phyloP scores from a whole-genome alignment of 2,888 invertebrate genomes.

The Mycalesis mineus region DNA sequence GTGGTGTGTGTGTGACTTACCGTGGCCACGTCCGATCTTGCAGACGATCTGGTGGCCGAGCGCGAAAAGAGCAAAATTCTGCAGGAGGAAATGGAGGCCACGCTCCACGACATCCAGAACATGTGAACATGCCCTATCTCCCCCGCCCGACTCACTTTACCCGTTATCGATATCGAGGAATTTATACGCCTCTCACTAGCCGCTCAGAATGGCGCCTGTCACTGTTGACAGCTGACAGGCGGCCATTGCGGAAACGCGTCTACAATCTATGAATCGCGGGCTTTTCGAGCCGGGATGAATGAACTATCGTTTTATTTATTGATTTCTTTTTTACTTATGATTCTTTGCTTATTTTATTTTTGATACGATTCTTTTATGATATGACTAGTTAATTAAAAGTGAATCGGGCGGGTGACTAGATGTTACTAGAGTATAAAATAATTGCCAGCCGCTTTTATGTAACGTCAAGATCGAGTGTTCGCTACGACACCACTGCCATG shows the following conservation, averaged over 20 bases:
- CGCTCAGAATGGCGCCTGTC: conserved; percentile 17
- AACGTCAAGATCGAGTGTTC: conserved; percentile 66
- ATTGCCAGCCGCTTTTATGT: conserved; percentile 75
- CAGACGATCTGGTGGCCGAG: conserved; percentile 97
- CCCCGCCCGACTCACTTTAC: conserved; percentile 39
- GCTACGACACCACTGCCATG: conserved; percentile 74
- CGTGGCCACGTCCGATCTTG: conserved; percentile 73
- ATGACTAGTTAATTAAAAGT: conserved; percentile 35
- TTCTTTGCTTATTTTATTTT: conserved; percentile 27
- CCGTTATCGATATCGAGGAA: conserved; percentile 38
- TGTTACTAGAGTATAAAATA: conserved; percentile 68
- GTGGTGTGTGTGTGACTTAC: conserved; percentile 68
- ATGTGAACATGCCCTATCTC: conserved; percentile 84
- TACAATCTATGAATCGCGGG: conserved; percentile 13
- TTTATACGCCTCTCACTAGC: conserved; percentile 25
- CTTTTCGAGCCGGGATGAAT: conserved; percentile 16
- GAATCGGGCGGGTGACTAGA: conserved; percentile 60
- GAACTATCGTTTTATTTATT: conserved; percentile 25
- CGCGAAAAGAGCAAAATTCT: conserved; percentile 97
- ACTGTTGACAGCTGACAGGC: conserved; percentile 17
- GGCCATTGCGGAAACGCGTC: conserved; percentile 5
- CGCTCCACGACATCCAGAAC: conserved; percentile 99
- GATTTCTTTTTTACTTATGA: conserved; percentile 13
- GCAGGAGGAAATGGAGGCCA: conserved; percentile 99
- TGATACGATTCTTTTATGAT: conserved; percentile 26